These are phyloP conservation scores for Magallana gigas DNA, from an alignment of 1,140 invertebrate species.

Conservation along the genomic window DNA sequence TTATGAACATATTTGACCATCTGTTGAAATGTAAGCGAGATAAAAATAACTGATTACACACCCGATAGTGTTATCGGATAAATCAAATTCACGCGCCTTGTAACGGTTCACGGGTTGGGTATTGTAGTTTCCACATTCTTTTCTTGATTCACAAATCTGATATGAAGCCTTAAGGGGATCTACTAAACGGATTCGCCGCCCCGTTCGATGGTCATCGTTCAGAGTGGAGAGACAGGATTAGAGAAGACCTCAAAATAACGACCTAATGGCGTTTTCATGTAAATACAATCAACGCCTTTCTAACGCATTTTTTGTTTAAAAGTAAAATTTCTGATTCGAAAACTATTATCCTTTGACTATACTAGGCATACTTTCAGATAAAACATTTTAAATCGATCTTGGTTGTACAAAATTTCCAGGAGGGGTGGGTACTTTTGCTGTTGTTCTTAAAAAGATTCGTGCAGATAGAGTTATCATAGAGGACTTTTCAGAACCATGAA, in stretches of 20 bases:
- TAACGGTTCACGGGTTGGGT: background rate
- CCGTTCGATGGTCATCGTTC: background rate
- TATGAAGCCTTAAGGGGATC: background rate
- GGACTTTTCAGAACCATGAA: background rate
- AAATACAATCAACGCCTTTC: too few species aligned
- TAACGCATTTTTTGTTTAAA: too few species aligned
- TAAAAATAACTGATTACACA: slow-evolving; percentile 4
- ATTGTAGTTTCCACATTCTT: slow-evolving; percentile 26
- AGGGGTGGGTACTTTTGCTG: too few species aligned
- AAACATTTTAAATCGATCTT: too few species aligned
- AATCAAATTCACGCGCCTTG: background rate
- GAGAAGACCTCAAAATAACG: too few species aligned
- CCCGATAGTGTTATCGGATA: background rate
- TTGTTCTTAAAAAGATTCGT: too few species aligned
- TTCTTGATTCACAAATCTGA: slow-evolving; percentile 4
- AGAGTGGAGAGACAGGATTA: background rate
- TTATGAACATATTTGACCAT: background rate
- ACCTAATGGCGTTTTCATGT: too few species aligned
- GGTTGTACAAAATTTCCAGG: too few species aligned
- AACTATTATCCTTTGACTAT: too few species aligned
- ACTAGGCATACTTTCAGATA: too few species aligned
- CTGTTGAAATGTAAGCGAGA: slow-evolving; percentile 6
- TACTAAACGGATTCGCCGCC: background rate
- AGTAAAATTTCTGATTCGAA: too few species aligned
- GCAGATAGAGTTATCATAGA: too few species aligned